Evolutionary conservation across 2,888 invertebrate species (phyloP).

Genomic region (Phyto melanocephala): DNA sequence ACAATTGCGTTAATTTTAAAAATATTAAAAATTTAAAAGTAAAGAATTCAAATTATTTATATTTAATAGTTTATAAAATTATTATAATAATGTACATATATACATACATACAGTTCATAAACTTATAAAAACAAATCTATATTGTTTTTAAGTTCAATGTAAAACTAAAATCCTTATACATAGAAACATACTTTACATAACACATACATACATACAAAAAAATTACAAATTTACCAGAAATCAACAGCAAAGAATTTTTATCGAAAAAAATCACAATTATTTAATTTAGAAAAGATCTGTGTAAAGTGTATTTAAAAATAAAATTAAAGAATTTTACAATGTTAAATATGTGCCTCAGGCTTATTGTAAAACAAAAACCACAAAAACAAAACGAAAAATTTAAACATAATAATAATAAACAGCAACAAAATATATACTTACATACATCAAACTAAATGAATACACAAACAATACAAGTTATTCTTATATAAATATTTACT

Average conservation of each 20-base stretch:
- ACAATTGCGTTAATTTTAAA: not conserved
- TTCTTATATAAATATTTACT: conserved; percentile 64
- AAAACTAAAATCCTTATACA: not conserved
- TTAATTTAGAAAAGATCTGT: conserved; percentile 5
- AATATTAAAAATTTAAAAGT: not conserved
- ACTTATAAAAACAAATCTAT: not conserved
- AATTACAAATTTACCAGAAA: not conserved
- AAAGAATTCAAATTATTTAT: not conserved
- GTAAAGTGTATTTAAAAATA: conserved; percentile 44
- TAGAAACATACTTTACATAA: not conserved
- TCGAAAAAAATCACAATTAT: not conserved
- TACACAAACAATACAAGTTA: conserved; percentile 46
- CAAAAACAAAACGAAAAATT: conserved; percentile 34
- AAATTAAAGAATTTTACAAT: conserved; percentile 59
- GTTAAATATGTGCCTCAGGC: conserved; percentile 75
- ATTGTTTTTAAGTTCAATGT: conserved; percentile 8
- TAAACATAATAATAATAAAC: not conserved
- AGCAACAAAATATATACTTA: conserved; percentile 17
- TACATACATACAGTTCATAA: not conserved
- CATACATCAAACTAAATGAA: conserved; percentile 40
- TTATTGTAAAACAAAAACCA: conserved; percentile 74
- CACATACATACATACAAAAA: not conserved
- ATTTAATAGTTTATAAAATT: not conserved
- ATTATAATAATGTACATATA: not conserved
- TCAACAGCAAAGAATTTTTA: conserved; percentile 8